Percentiles rank a stretch among this genome's conserved stretches.
Conservation (phyloP, 2,888 invertebrate genomes). For the Lepidochitona cinerea region DNA sequence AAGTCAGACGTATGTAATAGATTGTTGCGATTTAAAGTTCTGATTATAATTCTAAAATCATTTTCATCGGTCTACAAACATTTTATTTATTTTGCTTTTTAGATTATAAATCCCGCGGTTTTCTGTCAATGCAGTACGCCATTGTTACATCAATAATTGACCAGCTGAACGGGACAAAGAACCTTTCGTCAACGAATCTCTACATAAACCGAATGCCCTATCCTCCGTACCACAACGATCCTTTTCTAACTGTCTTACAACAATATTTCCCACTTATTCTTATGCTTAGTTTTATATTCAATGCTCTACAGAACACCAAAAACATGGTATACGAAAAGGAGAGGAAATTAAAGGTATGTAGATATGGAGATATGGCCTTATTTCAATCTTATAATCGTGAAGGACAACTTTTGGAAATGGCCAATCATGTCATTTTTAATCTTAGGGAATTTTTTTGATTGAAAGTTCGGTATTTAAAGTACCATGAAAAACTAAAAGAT, state of each 20-base stretch:
- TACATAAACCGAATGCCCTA: slow-evolving; percentile 80
- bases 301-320: slow-evolving; percentile 82
- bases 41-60: no score
- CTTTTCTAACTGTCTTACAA: slow-evolving; percentile 78
- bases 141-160: background rate
- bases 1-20: no score
- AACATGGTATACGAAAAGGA: slow-evolving; percentile 82
- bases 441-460: no score
- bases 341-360: slow-evolving; percentile 60
- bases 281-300: slow-evolving; percentile 83
- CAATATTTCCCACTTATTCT: slow-evolving; percentile 81
- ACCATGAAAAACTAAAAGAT: no score
- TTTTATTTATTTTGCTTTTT: background rate
- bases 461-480: no score
- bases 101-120: background rate
- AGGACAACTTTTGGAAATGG: no score
- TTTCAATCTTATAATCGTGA: no score
- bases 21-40: no score
- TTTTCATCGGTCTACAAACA: no score
- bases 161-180: background rate
- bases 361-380: no score
- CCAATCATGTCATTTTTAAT: no score
- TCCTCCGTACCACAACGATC: slow-evolving; percentile 79
- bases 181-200: slow-evolving; percentile 38
- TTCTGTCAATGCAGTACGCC: background rate